Base-by-base conservation (phyloP, 2,113 vertebrate species). In the Ramphastos sulfuratus region DNA sequence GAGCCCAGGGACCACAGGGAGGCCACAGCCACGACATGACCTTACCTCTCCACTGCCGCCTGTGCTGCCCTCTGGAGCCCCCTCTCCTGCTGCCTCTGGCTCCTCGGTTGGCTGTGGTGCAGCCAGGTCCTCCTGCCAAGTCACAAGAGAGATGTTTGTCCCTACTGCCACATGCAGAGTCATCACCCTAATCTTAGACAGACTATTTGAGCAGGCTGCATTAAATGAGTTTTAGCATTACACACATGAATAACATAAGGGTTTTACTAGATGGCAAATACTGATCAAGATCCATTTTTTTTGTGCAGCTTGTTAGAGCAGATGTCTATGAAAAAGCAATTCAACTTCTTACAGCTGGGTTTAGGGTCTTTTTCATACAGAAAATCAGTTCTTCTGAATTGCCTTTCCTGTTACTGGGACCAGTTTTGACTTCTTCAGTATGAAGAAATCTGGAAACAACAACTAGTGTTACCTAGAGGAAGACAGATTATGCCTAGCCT, bases 41-140 rank as follows among this genome's bases (percentile, higher is more conserved):
- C 94, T 96, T 85, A 97, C 97, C 97, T 97, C 92, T 88, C 56
- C 75, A 10, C 65, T 35, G 3, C 61, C 27, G 5, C 86, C 96
- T 20, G 73, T 14, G 65, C 73, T 39, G 9, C 86, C 75, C 4
- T 73, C 92, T 0, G 64, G 89, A 56, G 83, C 65, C 6, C 89
- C 94, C 44, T 96, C 97, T 85, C 94, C 96, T 2, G 61, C 93
- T 30, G 17, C 8, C 54, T 44, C 39, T 5, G 70, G 93, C 66
- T 97, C 94, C 92, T 95, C 90, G 2, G 92, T 87, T 0, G 66
- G 95, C 71, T 91, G 90, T 3, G 79, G 92, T 4, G 3, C 46
- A 20, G 72, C 89, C 89, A 97, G 86, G 23, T 97, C 97, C 81
- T 98, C 97, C 97, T 98, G 96, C 60, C 93, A 95, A 92, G 89